Base-by-base conservation (phyloP, 2,113 vertebrate genomes). In the Centropristis striata region DNA sequence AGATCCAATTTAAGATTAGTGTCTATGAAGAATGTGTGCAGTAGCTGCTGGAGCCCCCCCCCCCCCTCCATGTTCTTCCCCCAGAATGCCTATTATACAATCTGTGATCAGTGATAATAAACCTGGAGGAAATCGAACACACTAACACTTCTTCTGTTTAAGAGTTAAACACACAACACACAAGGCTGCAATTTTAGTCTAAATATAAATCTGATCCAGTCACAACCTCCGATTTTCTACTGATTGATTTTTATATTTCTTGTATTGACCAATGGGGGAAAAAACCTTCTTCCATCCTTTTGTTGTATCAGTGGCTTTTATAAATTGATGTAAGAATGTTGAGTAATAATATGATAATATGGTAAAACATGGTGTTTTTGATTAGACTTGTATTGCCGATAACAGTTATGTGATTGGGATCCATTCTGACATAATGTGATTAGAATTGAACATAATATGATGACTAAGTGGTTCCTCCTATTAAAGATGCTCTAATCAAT, bases 1-100 rank as follows among this genome's bases (percentile, higher is more conserved):
- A 93, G 94, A 96, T 93, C 94, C 92, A 93, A 93, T 90, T 92
- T 95, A 74, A 93, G 93, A 94, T 91, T 85, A 91, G 87, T 87
- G 84, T 87, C 91, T 94, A 92, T 88, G 87, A 94, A 86, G 88
- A 89, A 92, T 92, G 86, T 91, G 81, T 83, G 85, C 83, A 60
- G 58, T 49, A 42, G 70, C 8, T 75, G 47, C 77, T 68, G 55
- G 47, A 44, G 2, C n/a, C n/a, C 25, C 46, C 21, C 23, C n/a
- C n/a, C 25, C 46, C 21, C 23, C 15, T 13, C 49, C 27, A 41
- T 13, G 4, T 44, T 28, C 61, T 11, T 53, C 50, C 70, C 21
- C 5, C 66, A 72, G 84, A 80, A 53, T 69, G 64, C 41, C 79
- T 80, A 57, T 78, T 80, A 87, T 75, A 81, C 76, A 71, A 81